Evolutionary conservation across 2,888 invertebrate species (phyloP), one percentile per base, ranked within the genome.

Genomic region (Malthinus flaveolus): DNA sequence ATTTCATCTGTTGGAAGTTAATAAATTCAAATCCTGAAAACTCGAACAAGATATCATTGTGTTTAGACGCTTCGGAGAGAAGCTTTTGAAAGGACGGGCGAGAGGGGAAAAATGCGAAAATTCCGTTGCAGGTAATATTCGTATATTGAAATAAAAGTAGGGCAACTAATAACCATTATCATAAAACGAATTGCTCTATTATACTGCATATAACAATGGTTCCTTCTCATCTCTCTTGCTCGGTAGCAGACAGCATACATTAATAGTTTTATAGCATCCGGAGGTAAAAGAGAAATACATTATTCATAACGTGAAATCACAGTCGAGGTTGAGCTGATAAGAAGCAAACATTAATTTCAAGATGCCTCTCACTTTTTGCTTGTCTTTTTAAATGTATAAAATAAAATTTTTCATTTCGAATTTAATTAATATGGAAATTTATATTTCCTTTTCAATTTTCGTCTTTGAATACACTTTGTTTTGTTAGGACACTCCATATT

Each of bases 221-320:
- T 46, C 46, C 46, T 46, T 46, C 32, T 32, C 46, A 46, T 46
- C 32, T 42, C 39, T 42, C 39, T 46, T 46, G 8, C 32, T 31
- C 46, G 23, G 46, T 47, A 32, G 23, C 53, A 58, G 53, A 58
- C 53, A 52, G 53, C 50, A 49, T 50, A 53, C 53, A 53, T 58
- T 58, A 58, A 58, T 58, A 58, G 53, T 58, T 58, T 58, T 53
- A 58, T 53, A 53, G 53, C 53, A 58, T 58, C 58, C 58, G 58
- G 58, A 53, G 58, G 52, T 48, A 53, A 57, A 53, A 53, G 48
- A 47, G 51, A 47, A 52, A 58, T 58, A 37, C 58, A 58, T 58
- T 58, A 58, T 58, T 52, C 58, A 58, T 58, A 58, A 36, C 53
- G 58, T 32, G 53, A 45, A 58, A 58, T 58, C 58, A 53, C 49